phyloP scores from a whole-genome alignment of 2,888 invertebrate species.

The Abscondita cerata region DNA sequence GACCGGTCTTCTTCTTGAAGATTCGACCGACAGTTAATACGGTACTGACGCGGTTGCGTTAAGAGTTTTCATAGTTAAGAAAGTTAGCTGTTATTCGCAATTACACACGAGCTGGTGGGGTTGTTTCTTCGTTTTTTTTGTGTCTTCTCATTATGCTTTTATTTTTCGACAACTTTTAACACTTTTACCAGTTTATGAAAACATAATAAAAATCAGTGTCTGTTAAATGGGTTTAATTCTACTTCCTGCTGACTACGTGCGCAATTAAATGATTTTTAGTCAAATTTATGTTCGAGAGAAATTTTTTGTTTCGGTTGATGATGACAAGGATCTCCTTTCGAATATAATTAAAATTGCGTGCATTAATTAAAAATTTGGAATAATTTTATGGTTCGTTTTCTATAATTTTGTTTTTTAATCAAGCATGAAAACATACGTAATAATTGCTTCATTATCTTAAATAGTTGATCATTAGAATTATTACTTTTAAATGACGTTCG shows the following conservation, averaged over 20 bases:
- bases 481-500: too few species aligned
- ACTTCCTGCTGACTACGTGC: conserved; percentile 4
- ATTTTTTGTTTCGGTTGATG: too few species aligned
- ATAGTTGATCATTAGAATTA: too few species aligned
- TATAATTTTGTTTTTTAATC: too few species aligned
- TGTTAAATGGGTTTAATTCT: conserved; percentile 6
- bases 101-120: conserved; percentile 24
- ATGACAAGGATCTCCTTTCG: too few species aligned
- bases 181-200: conserved; percentile 24
- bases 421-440: too few species aligned
- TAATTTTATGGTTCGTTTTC: too few species aligned
- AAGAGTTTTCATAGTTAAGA: conserved; percentile 32
- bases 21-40: conserved; percentile 47
- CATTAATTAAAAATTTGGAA: too few species aligned
- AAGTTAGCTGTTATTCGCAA: conserved; percentile 32
- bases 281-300: too few species aligned
- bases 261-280: too few species aligned
- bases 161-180: conserved; percentile 16
- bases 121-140: conserved; percentile 6
- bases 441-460: too few species aligned
- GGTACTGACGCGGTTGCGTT: conserved; percentile 44
- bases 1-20: conserved; percentile 21
- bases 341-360: too few species aligned
- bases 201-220: conserved; percentile 16
- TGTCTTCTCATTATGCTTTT: neutral